Conservation (phyloP, 2,888 invertebrate species). For the Acleris emargana region DNA sequence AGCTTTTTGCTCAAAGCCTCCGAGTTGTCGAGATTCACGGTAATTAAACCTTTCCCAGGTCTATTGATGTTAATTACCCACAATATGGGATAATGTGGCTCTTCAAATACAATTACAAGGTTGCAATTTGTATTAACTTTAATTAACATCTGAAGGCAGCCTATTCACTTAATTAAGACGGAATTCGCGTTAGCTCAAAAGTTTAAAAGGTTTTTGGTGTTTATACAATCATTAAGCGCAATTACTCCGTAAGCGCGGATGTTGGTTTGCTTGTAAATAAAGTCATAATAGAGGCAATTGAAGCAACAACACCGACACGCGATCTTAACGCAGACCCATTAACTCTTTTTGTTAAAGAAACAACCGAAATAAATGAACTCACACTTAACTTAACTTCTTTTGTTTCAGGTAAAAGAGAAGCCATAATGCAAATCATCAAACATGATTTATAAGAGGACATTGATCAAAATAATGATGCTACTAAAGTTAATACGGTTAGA, state of each 20-base stretch:
- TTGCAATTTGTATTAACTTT: slow-evolving; percentile 6
- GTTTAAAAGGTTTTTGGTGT: slow-evolving; percentile 21
- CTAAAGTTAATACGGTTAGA: slow-evolving; percentile 66
- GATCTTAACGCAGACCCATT: slow-evolving; percentile 56
- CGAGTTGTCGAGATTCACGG: slow-evolving; percentile 55
- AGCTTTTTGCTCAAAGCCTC: slow-evolving; percentile 58
- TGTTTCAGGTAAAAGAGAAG: slow-evolving; percentile 64
- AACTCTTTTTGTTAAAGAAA: slow-evolving; percentile 54
- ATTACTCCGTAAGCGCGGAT: slow-evolving; percentile 39
- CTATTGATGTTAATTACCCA: slow-evolving; percentile 49
- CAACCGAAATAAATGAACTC: slow-evolving; percentile 53
- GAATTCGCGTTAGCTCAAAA: slow-evolving; percentile 14
- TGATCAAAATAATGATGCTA: slow-evolving; percentile 53
- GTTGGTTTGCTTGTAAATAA: slow-evolving; percentile 57
- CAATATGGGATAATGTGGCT: slow-evolving; percentile 36
- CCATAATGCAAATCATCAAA: slow-evolving; percentile 44
- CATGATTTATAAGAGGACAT: slow-evolving; percentile 52
- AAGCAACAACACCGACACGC: slow-evolving; percentile 57
- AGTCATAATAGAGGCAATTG: slow-evolving; percentile 66
- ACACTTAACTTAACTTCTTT: slow-evolving; percentile 49
- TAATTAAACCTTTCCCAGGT: slow-evolving; percentile 63
- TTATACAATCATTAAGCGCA: slow-evolving; percentile 28
- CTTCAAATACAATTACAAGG: slow-evolving; percentile 30
- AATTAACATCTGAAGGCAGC: too few relatives aligned
- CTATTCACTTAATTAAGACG: not conserved